Conservation (phyloP, 2,888 invertebrate genomes). For the Himalopsyche anomala region DNA sequence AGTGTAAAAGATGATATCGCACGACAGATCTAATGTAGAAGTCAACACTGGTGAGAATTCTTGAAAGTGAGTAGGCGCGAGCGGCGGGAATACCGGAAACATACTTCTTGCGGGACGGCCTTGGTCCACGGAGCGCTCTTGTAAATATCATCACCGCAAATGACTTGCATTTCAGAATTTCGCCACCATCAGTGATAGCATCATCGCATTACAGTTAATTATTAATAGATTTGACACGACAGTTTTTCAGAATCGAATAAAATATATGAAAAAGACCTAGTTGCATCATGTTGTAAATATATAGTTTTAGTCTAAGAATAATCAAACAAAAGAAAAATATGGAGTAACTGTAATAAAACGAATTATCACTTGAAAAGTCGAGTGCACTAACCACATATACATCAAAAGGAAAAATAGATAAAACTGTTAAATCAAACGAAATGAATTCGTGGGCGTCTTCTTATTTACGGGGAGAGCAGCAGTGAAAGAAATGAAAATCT, state of each 20-base stretch:
- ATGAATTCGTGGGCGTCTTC: not conserved
- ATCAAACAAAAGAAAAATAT: too few relatives aligned
- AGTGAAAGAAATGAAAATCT: too few relatives aligned
- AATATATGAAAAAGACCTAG: too few relatives aligned
- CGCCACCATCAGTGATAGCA: too few relatives aligned
- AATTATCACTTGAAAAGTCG: not conserved
- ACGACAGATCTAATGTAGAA: slow-evolving; percentile 37
- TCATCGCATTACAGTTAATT: too few relatives aligned
- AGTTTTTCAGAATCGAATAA: too few relatives aligned
- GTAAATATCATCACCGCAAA: too few relatives aligned
- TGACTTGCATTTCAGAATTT: too few relatives aligned
- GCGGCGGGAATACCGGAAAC: slow-evolving; percentile 23
- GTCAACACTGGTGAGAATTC: slow-evolving; percentile 19
- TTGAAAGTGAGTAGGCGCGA: slow-evolving; percentile 14
- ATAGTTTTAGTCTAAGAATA: too few relatives aligned
- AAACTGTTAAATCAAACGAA: not conserved
- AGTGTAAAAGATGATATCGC: slow-evolving; percentile 43
- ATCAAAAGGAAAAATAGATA: not conserved
- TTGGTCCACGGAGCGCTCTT: not conserved
- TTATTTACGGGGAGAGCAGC: not conserved
- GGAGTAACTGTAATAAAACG: too few relatives aligned
- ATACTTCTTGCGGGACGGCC: slow-evolving; percentile 33
- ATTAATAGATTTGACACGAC: too few relatives aligned
- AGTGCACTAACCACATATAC: not conserved
- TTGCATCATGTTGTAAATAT: too few relatives aligned